A percentile compares a stretch with the other conserved stretches of the same genome.
These are phyloP conservation scores for Amphimallon solstitiale DNA, from an alignment of 2,888 invertebrate genomes.

Conservation along the genomic window DNA sequence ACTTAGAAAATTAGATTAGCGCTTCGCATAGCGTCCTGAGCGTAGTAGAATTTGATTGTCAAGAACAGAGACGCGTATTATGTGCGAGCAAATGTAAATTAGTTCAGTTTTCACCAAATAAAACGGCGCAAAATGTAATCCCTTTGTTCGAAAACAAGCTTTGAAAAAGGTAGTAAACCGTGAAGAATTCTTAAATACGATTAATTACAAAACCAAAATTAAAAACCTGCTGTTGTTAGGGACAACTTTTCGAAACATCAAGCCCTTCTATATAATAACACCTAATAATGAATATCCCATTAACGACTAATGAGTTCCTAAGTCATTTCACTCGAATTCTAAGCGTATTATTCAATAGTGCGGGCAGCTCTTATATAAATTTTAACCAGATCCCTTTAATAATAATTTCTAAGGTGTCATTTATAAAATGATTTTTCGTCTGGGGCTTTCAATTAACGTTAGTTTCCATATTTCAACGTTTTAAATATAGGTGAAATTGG, in stretches of 20 bases:
- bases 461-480: no score
- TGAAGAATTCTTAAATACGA: conserved; percentile 43
- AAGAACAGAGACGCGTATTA: conserved; percentile 25
- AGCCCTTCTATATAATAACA: conserved; percentile 40
- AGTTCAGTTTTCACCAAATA: conserved; percentile 22
- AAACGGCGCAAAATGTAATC: conserved; percentile 21
- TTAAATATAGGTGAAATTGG: no score
- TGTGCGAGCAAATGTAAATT: conserved; percentile 24
- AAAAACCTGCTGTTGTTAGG: conserved; percentile 39
- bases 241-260: conserved; percentile 41
- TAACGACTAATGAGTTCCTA: conserved; percentile 48
- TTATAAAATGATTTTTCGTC: no score
- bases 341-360: conserved; percentile 43
- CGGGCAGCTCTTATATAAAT: not conserved
- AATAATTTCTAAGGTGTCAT: no score
- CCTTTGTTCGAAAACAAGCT: conserved; percentile 35
- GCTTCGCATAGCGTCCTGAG: conserved; percentile 10
- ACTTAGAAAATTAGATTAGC: conserved; percentile 15
- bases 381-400: no score
- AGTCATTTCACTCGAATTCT: conserved; percentile 45
- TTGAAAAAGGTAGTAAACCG: conserved; percentile 35
- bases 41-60: conserved; percentile 23
- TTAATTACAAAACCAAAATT: conserved; percentile 45
- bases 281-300: conserved; percentile 47
- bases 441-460: no score